phyloP scores from a whole-genome alignment of 2,797 vertebrate genomes.

The Crenuchus spilurus region DNA sequence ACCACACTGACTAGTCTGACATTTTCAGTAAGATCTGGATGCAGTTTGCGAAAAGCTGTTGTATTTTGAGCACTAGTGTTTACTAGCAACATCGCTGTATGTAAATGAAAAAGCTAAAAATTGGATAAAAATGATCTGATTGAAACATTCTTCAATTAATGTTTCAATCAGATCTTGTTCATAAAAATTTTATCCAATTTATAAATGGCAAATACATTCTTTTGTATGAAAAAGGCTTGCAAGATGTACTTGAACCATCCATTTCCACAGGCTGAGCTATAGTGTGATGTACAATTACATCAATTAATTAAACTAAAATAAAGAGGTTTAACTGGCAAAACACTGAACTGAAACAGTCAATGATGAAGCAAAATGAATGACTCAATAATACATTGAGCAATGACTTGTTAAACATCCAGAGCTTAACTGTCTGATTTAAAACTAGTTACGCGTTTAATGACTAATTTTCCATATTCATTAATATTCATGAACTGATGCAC shows the following conservation, averaged over 20 bases:
- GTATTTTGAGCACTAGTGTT: too few species aligned
- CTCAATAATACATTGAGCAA: slow-evolving; percentile 3
- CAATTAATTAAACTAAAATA: not conserved
- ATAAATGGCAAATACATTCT: too few species aligned
- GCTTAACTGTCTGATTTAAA: slow-evolving; percentile 4
- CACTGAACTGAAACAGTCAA: not conserved
- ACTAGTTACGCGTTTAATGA: slow-evolving; percentile 10
- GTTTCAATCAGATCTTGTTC: too few species aligned
- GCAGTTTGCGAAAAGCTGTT: too few species aligned
- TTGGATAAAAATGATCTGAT: too few species aligned
- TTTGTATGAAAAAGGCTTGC: not conserved
- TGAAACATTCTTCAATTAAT: too few species aligned
- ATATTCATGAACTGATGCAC: slow-evolving; percentile 34
- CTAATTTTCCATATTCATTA: not conserved
- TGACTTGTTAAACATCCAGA: slow-evolving; percentile 10
- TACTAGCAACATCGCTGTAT: too few species aligned
- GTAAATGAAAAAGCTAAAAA: too few species aligned
- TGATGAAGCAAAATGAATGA: not conserved
- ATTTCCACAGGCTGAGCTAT: too few species aligned
- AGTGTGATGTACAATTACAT: not conserved
- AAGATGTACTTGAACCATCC: not conserved
- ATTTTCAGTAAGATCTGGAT: too few species aligned
- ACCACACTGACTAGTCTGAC: too few species aligned
- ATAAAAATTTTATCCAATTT: too few species aligned
- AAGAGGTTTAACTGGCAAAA: not conserved